phyloP scores from a whole-genome alignment of 1,140 invertebrate genomes.

The Aplysia californica region DNA sequence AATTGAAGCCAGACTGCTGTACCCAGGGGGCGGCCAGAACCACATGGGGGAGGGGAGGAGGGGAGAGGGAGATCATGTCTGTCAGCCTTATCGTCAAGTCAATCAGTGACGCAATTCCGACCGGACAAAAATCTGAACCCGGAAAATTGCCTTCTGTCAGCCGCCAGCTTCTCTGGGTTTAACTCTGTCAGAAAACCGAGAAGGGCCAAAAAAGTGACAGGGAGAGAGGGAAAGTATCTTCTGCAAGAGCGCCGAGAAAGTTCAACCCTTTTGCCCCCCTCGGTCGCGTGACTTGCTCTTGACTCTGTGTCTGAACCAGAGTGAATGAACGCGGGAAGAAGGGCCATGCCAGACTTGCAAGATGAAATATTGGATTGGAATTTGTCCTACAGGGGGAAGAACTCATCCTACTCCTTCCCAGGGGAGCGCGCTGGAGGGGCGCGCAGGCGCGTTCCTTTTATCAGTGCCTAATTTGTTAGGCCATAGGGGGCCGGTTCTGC shows the following conservation, averaged over 20 bases:
- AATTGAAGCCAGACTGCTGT: no score
- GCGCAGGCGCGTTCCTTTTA: slow-evolving; percentile 13
- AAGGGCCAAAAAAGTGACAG: no score
- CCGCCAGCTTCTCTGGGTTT: not conserved
- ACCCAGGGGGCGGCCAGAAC: no score
- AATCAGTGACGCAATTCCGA: slow-evolving; percentile 9
- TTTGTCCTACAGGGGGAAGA: not conserved
- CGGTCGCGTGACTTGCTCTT: not conserved
- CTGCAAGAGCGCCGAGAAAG: slow-evolving; percentile 3
- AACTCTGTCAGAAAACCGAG: slow-evolving; percentile 22
- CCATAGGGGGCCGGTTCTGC: slow-evolving; percentile 22
- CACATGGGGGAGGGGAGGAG: no score
- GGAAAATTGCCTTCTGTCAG: slow-evolving; percentile 26
- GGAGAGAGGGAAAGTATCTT: no score
- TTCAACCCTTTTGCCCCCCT: slow-evolving; percentile 1
- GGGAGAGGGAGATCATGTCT: no score
- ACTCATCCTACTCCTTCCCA: not conserved
- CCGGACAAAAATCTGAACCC: not conserved
- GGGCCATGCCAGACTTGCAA: not conserved
- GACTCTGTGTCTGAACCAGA: not conserved
- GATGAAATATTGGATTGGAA: slow-evolving; percentile 27
- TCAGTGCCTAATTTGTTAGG: slow-evolving; percentile 27
- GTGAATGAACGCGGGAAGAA: not conserved
- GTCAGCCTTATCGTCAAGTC: no score
- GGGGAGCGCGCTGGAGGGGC: slow-evolving; percentile 1